Evolutionary conservation across 2,113 vertebrate species (phyloP), one percentile per base, ranked within the genome.

Genomic region (Pseudopodoces humilis): DNA sequence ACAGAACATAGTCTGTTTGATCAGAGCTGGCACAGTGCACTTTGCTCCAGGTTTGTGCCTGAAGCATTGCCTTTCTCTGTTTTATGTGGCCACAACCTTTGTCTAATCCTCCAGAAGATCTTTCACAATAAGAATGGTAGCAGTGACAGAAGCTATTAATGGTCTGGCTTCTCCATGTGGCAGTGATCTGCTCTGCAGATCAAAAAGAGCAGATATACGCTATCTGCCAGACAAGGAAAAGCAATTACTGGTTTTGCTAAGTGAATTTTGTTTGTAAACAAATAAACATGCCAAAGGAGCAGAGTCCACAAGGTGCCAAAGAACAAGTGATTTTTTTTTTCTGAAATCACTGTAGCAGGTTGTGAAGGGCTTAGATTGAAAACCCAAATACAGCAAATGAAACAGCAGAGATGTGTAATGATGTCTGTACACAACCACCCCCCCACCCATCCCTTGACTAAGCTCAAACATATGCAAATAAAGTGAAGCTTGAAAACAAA

Each of bases 91-190:
- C 81, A 89, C 86, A 95, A 46, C 84, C 50, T 85, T 87, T 92
- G 84, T 76, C 50, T 96, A 95, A 96, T 92, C 30, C 92, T 91
- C 71, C 79, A 87, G 85, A 96, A 95, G 86, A 88, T 55, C 76
- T 88, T 35, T 80, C 13, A 4, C 79, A 86, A 19, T 33, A 77
- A 88, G 83, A 95, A 68, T 31, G 69, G 83, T 92, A 94, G 75
- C 69, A 88, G 79, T 95, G 93, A 93, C 87, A 95, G 83, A 88
- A 89, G 43, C 59, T 88, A 65, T 95, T 92, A 87, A 63, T 63
- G 94, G 91, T 80, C 63, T 41, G 52, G 24, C 60, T 93, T 97
- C 72, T 78, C 79, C 7, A 1, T 70, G 62, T n/a, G 81, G 77
- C 65, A 86, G 24, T 35, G 68, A 83, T 70, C 47, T 56, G 72